Evolutionary conservation across 2,797 vertebrate genomes (phyloP).

Genomic region (Eidolon dupreanum): DNA sequence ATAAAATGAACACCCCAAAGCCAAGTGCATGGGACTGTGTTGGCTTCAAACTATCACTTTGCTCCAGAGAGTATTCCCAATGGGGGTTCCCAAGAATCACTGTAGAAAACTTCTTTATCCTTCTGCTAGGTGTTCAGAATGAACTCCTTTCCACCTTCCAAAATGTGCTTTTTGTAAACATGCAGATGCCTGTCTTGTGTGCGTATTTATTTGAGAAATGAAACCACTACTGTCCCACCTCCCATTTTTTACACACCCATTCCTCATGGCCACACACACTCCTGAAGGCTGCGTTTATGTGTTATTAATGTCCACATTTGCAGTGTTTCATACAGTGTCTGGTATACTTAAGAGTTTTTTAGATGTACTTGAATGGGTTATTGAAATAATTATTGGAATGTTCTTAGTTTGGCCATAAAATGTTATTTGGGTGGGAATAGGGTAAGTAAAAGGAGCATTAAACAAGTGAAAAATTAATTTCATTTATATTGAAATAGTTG

Average conservation of each 20-base stretch:
- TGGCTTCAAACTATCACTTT: fast-evolving
- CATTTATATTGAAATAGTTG: neutral
- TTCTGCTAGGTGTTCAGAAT: neutral
- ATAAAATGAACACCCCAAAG: neutral
- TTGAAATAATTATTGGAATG: neutral
- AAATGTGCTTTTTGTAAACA: neutral
- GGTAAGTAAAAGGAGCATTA: neutral
- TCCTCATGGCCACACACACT: no score
- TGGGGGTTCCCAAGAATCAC: neutral
- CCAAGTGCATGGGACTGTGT: fast-evolving
- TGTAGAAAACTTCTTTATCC: neutral
- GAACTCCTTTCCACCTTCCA: neutral
- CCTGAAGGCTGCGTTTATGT: neutral
- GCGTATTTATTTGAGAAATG: neutral
- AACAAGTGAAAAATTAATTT: neutral
- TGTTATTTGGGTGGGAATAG: no score
- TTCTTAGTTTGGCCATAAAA: neutral
- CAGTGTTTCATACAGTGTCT: neutral
- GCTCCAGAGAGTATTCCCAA: neutral
- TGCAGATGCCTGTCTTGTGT: no score
- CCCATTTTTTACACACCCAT: fast-evolving
- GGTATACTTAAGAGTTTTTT: neutral
- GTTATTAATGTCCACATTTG: neutral
- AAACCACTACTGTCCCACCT: neutral
- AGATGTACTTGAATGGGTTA: neutral